Evolutionary conservation across 2,797 vertebrate species (phyloP), one percentile per base, ranked within the genome.

Genomic region (Pelodytes ibericus): DNA sequence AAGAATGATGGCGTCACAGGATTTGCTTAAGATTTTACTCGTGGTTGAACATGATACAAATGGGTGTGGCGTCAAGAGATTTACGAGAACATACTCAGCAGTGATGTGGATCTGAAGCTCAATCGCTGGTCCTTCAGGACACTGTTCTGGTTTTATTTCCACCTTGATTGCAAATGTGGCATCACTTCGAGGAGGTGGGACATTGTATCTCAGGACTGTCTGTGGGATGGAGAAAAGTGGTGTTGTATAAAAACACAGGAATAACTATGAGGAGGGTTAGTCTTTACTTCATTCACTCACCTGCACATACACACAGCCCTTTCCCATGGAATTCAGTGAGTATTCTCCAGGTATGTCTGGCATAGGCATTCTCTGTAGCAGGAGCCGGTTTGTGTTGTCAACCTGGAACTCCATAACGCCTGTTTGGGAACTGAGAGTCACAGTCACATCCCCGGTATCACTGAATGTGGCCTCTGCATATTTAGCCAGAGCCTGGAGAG

Each of bases 401-500:
- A 95, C 85, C 0, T 22, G 74, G 79, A 96, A 95, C 15, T 63
- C 84, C 63, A 79, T 84, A 81, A 89, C 83, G 16, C 82, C 81
- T 15, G 86, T 85, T 0, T 81, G 33, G 0, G 92, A 92, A 2
- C 73, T 83, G 73, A 96, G 88, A 0, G 80, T 90, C 33, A 95
- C 91, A 1, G 29, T 5, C 4, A 87, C 88, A 59, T 74, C 75
- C 59, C 88, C 88, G 22, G 83, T 80, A 6, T 80, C 75, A 7
- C 84, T 92, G 85, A 90, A 94, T 73, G 89, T 93, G 80, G 86
- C 83, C 39, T 88, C 79, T 16, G 86, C 88, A 26, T 94, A 96
- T 66, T 86, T 87, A 4, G 94, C 86, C 0, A 96, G 88, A 0
- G 94, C 94, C 86, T 96, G 93, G 31, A 97, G 94, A 70, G 94